Base-by-base conservation (phyloP, 2,888 invertebrate species). In the Epirrhoe alternata region DNA sequence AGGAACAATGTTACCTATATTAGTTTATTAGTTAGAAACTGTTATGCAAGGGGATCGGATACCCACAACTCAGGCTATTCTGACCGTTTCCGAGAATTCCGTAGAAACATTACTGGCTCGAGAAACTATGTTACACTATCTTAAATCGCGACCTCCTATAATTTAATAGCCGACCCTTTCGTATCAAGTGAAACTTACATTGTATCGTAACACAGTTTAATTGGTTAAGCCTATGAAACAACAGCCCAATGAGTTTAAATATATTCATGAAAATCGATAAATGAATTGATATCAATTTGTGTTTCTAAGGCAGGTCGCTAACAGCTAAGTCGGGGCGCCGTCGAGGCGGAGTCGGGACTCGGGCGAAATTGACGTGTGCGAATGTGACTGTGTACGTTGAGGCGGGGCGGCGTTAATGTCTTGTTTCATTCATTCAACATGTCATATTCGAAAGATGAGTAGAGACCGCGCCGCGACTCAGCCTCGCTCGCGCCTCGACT, bases 161-260 rank as follows among this genome's bases (percentile, higher is more conserved):
- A 77, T 77, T 76, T 75, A 77, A 77, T 77, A 74, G 52, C 66
- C 69, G 68, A 72, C 72, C 74, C 73, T 64, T 59, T 56, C 57
- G 10, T 57, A 52, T 63, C 63, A 24, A 52, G 42, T 51, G 17
- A 51, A 12, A 16, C 30, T 50, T n/a, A 56, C 42, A 45, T 45
- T 57, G 57, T 56, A 52, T 57, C 31, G 33, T 30, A 51, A 55
- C 14, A 55, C 14, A 38, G 12, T 33, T 17, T 56, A 56, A 45
- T 56, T 56, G 45, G 56, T 51, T 30, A 6, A 30, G 12, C 24
- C 12, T 51, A 51, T 30, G 6, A 30, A 51, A 31, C 12, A 6
- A 51, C 12, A 31, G 10, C 51, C 16, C 0, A 42, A 42, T 42
- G 1, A 42, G 47, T 16, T 47, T 24, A 24, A 16, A 14, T 47